Evolutionary conservation across 1,140 invertebrate species (phyloP).

Genomic region (Mercenaria mercenaria): DNA sequence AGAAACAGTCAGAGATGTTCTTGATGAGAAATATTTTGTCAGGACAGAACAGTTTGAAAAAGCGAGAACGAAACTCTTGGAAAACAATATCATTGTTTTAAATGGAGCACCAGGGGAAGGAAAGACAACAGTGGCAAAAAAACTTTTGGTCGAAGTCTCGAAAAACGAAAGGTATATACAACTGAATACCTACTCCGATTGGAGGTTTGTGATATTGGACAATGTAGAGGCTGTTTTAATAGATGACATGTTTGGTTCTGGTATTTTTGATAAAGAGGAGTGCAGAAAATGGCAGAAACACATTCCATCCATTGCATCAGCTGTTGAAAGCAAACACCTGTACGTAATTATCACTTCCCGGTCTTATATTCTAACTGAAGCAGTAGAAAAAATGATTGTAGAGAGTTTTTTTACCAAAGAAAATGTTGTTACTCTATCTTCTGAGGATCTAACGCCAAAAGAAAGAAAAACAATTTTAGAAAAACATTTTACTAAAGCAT

Average conservation of each 20-base stretch:
- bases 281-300: background rate
- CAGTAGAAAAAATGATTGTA: background rate
- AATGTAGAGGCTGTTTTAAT: background rate
- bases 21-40: background rate
- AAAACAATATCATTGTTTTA: background rate
- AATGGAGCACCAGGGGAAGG: constrained; percentile 1
- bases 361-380: background rate
- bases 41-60: background rate
- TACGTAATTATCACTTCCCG: background rate
- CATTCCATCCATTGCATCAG: background rate
- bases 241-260: background rate
- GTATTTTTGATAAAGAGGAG: background rate
- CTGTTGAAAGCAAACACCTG: background rate
- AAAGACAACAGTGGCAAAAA: background rate
- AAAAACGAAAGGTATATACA: background rate
- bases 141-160: background rate
- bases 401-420: background rate
- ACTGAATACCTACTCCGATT: background rate
- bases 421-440: background rate
- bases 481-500: background rate
- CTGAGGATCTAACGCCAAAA: background rate
- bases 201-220: background rate
- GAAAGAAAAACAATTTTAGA: background rate
- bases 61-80: background rate
- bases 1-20: background rate